Conservation (phyloP, 2,113 vertebrate genomes). For the Rhombomys opimus region DNA sequence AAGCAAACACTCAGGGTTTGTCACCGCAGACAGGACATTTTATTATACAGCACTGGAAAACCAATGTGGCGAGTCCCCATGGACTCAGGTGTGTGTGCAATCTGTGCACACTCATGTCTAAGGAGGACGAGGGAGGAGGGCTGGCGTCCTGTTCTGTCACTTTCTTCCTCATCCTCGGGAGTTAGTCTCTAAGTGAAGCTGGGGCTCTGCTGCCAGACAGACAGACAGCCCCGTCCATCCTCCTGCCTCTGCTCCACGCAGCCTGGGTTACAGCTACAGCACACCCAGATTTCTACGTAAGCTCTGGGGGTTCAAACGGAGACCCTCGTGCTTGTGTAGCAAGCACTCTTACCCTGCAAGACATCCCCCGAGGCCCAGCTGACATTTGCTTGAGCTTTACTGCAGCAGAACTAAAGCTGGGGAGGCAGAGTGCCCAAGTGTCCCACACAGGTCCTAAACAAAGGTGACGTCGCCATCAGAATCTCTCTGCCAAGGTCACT, state of each 20-base stretch:
- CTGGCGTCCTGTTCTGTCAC: neutral
- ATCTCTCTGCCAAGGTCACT: neutral
- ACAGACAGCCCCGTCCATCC: neutral
- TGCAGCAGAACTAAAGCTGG: neutral
- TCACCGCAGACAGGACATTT: constrained; percentile 20
- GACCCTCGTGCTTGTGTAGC: no score
- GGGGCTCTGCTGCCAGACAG: neutral
- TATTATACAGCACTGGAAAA: constrained; percentile 6
- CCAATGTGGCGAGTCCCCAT: neutral
- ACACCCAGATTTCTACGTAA: neutral
- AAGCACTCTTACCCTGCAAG: neutral
- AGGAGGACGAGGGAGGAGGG: neutral
- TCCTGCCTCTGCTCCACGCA: neutral
- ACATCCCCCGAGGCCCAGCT: neutral
- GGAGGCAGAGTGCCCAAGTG: neutral
- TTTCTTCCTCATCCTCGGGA: neutral
- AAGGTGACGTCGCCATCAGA: neutral
- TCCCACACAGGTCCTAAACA: neutral
- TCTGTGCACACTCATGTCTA: neutral
- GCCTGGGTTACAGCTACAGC: neutral
- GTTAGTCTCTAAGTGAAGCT: neutral
- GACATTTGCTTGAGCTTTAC: neutral
- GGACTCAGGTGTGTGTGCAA: neutral
- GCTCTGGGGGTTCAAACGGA: neutral
- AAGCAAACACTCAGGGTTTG: neutral